Conservation (phyloP, 2,888 invertebrate genomes). For the Drosophila heteroneura region DNA sequence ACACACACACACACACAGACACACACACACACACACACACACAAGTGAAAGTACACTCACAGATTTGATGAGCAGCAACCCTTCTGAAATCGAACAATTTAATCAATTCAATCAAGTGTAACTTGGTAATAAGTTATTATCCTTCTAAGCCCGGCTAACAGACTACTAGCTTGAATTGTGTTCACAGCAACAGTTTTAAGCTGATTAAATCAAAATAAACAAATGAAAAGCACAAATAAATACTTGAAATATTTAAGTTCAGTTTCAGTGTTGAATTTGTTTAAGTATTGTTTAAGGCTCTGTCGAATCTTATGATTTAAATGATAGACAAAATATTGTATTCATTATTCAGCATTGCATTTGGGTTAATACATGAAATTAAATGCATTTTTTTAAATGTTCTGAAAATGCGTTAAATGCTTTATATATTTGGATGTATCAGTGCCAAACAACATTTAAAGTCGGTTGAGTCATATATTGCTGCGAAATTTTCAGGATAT, state of each 20-base stretch:
- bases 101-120: not conserved
- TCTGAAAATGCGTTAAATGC: not conserved
- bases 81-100: not conserved
- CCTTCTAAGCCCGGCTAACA: not conserved
- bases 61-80: not conserved
- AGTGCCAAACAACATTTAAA: not conserved
- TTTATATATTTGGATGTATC: not conserved
- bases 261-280: not conserved
- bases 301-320: not conserved
- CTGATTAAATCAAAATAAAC: not conserved
- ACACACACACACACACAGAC: not conserved
- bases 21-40: not conserved
- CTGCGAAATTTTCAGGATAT: not conserved
- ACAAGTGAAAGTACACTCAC: slow-evolving; percentile 8
- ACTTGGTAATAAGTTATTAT: not conserved
- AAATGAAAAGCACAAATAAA: not conserved
- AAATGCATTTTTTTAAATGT: not conserved
- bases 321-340: not conserved
- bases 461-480: not conserved
- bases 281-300: not conserved
- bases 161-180: not conserved
- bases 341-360: not conserved
- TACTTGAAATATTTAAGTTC: not conserved
- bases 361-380: not conserved
- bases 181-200: not conserved